These are phyloP conservation scores for Pocillopora verrucosa DNA, from an alignment of 64 coral and sea anemone species.

Conservation along the genomic window DNA sequence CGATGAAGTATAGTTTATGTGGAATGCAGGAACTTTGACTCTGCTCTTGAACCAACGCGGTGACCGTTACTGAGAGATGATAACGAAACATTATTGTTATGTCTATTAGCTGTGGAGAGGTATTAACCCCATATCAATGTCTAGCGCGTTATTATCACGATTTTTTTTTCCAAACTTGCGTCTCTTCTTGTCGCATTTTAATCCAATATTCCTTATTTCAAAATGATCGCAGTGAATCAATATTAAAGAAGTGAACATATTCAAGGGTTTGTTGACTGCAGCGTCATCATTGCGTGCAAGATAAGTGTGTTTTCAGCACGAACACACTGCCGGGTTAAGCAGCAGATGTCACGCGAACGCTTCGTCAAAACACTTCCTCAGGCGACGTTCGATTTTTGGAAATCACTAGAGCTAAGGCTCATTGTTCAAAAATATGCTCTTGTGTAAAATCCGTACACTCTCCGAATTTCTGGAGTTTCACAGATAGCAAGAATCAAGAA, in stretches of 20 bases:
- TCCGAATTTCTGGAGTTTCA: not conserved
- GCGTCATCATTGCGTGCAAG: not conserved
- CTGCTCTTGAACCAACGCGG: not conserved
- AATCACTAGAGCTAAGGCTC: not conserved
- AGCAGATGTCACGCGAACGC: conserved; percentile 20
- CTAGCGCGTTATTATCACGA: not conserved
- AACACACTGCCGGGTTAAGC: not conserved
- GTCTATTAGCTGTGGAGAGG: not conserved
- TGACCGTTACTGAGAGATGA: not conserved
- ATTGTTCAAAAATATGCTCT: not conserved
- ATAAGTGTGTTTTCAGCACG: conserved; percentile 2
- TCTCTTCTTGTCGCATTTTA: not conserved
- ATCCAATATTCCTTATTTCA: not conserved
- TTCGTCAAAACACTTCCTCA: conserved; percentile 6
- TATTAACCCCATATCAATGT: not conserved
- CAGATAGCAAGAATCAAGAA: not conserved
- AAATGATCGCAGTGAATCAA: not conserved
- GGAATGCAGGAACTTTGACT: not conserved
- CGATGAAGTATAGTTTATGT: not conserved
- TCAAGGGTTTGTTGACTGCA: not conserved
- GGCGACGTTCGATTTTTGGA: conserved; percentile 4
- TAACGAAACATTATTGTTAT: not conserved
- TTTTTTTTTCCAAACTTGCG: not conserved
- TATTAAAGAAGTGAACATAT: not conserved
- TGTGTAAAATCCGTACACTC: not conserved